A percentile compares a stretch with the other conserved stretches of the same genome.
These are phyloP conservation scores for Heterodera schachtii DNA, from an alignment of 1,140 invertebrate species.

Conservation along the genomic window DNA sequence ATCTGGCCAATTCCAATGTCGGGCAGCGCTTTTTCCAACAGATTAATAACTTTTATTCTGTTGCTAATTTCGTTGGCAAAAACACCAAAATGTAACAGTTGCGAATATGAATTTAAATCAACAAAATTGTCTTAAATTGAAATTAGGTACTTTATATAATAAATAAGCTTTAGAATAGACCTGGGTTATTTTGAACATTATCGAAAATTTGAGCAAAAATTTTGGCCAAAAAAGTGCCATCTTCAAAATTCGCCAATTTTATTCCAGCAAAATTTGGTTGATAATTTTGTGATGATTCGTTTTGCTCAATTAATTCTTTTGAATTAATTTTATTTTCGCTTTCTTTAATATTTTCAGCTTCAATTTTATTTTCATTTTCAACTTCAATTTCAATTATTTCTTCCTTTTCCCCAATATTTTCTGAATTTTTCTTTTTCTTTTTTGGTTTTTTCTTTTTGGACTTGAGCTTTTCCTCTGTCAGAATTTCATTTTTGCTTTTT, in stretches of 20 bases:
- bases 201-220: background rate
- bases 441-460: too few relatives aligned
- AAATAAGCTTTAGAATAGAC: background rate
- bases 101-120: background rate
- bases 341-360: too few relatives aligned
- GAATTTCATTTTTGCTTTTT: too few relatives aligned
- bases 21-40: background rate
- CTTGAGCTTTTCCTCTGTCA: too few relatives aligned
- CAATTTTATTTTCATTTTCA: too few relatives aligned
- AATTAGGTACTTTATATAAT: background rate
- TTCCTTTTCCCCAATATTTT: too few relatives aligned
- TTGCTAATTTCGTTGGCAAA: background rate
- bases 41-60: background rate
- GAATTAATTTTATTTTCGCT: too few relatives aligned
- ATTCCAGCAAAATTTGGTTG: background rate
- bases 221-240: background rate
- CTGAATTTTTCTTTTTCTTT: too few relatives aligned
- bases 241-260: background rate
- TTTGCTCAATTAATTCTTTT: too few relatives aligned
- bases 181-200: background rate
- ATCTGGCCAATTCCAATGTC: background rate
- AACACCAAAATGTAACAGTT: background rate
- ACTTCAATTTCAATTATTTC: too few relatives aligned
- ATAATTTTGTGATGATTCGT: too few relatives aligned
- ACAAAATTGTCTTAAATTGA: background rate